Conservation (phyloP, 2,888 invertebrate species). For the Dinocampus coccinellae region DNA sequence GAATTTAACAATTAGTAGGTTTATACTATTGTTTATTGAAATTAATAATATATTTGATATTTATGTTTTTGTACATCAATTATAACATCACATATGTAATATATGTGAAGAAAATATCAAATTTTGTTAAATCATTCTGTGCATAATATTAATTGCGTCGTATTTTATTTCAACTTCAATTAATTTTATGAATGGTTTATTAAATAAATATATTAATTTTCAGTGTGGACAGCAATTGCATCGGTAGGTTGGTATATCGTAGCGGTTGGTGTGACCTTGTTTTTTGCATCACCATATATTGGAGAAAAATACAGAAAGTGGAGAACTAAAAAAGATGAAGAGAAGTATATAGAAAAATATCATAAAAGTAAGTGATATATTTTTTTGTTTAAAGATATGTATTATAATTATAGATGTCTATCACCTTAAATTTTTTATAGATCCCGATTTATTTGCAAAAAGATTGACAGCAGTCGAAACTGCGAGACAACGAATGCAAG, state of each 20-base stretch:
- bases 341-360: conserved; percentile 69
- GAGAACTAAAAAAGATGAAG: conserved; percentile 60
- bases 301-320: conserved; percentile 60
- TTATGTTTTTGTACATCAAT: neutral
- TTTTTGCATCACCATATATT: conserved; percentile 64
- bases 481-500: conserved; percentile 67
- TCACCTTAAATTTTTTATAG: conserved; percentile 58
- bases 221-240: conserved; percentile 56
- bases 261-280: conserved; percentile 51
- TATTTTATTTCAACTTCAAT: no score
- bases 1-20: neutral
- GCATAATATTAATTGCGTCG: neutral
- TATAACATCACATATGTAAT: neutral
- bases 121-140: neutral
- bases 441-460: conserved; percentile 67
- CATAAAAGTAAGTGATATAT: conserved; percentile 67
- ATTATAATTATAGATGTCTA: no score
- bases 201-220: neutral
- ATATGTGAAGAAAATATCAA: neutral
- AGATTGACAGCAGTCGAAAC: conserved; percentile 64
- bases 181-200: neutral
- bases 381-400: neutral
- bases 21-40: neutral
- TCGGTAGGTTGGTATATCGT: conserved; percentile 68
- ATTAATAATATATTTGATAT: neutral